Evolutionary conservation across 2,113 vertebrate species (phyloP).

Genomic region (Australoheros scitulus): DNA sequence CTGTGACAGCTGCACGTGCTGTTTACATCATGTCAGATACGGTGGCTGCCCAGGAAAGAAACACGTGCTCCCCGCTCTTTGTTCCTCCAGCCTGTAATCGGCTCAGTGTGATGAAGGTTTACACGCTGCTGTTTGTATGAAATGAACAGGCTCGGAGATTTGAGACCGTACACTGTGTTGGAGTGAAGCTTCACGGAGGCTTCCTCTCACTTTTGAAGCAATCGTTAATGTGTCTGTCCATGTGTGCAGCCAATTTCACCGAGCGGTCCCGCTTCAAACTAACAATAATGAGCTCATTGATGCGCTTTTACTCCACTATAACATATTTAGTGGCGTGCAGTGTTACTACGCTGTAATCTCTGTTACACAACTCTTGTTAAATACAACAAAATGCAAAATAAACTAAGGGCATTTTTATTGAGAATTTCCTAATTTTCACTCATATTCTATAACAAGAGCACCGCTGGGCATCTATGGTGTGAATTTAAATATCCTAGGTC

Average conservation of each 20-base stretch:
- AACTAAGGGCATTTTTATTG: background rate
- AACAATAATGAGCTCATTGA: background rate
- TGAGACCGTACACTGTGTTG: background rate
- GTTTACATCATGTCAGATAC: slow-evolving; percentile 11
- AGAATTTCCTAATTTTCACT: background rate
- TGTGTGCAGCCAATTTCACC: background rate
- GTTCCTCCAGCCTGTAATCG: slow-evolving; percentile 37
- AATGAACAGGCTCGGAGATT: slow-evolving; percentile 32
- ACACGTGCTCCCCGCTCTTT: slow-evolving; percentile 1
- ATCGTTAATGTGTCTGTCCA: background rate
- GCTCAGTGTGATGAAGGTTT: slow-evolving; percentile 46
- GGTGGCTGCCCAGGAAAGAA: slow-evolving; percentile 10
- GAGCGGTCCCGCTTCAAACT: background rate
- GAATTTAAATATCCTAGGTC: no score
- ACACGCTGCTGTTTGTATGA: slow-evolving; percentile 17
- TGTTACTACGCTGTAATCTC: background rate
- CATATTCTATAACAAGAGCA: no score
- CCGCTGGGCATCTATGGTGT: no score
- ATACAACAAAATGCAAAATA: background rate
- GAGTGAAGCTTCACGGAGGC: background rate
- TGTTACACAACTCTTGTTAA: background rate
- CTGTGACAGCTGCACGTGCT: background rate
- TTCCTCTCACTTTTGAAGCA: background rate
- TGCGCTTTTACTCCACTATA: background rate
- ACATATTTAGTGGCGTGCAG: background rate